phyloP scores from a whole-genome alignment of 2,113 vertebrate species.

The Pteruthius melanotis region DNA sequence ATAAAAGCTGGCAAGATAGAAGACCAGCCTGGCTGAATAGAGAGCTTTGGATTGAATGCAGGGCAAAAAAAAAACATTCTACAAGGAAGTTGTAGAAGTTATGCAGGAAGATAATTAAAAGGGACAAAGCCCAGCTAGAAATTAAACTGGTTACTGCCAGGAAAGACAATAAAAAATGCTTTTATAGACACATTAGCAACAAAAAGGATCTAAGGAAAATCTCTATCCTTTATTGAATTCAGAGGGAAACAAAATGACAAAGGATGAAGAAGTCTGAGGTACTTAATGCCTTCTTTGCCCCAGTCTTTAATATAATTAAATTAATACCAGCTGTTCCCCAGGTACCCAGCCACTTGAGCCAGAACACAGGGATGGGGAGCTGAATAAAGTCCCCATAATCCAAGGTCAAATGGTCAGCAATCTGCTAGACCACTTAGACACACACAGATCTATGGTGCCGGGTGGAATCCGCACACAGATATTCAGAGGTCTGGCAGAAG shows the following conservation, averaged over 20 bases:
- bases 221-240: background rate
- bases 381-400: background rate
- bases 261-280: background rate
- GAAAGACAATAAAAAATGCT: background rate
- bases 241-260: background rate
- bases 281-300: background rate
- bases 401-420: background rate
- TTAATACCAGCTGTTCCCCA: background rate
- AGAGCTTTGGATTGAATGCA: background rate
- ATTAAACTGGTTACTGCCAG: background rate
- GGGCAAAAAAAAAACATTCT: background rate
- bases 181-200: background rate
- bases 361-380: background rate
- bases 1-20: rapidly evolving
- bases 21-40: background rate
- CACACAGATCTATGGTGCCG: background rate
- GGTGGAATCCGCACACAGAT: background rate
- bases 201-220: background rate
- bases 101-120: background rate
- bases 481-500: background rate
- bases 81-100: background rate
- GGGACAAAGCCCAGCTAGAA: background rate
- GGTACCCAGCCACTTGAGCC: background rate
- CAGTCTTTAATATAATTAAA: background rate
- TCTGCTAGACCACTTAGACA: background rate